phyloP scores from a whole-genome alignment of 1,140 invertebrate genomes.

The Heliconius melpomene region DNA sequence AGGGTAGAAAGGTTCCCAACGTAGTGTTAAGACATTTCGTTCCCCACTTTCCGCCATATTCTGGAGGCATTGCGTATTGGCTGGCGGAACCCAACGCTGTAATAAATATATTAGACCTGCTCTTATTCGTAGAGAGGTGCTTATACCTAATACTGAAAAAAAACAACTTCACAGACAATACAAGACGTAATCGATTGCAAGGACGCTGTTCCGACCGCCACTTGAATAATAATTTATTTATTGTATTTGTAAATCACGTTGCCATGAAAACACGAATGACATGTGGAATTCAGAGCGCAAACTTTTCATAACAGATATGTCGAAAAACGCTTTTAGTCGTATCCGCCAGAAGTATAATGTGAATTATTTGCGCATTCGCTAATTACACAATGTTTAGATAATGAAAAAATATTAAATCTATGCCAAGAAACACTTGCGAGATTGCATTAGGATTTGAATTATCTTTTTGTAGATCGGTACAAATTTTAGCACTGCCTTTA shows the following conservation, averaged over 20 bases:
- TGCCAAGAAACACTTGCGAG: background rate
- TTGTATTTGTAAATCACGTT: background rate
- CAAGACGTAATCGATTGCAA: constrained; percentile 24
- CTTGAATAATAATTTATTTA: constrained; percentile 12
- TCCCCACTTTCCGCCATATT: too few species aligned
- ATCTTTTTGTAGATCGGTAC: too few species aligned
- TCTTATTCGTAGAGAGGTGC: background rate
- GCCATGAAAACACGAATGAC: constrained; percentile 4
- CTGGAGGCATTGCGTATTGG: too few species aligned
- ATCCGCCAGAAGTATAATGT: background rate
- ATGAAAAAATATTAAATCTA: background rate
- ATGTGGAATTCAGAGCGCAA: constrained; percentile 2
- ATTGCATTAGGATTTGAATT: background rate
- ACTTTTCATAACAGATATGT: constrained; percentile 3
- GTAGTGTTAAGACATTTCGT: too few species aligned
- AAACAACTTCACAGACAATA: constrained; percentile 2
- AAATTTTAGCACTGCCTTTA: too few species aligned
- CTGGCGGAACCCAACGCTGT: too few species aligned
- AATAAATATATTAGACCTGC: background rate
- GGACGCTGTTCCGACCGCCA: constrained; percentile 18
- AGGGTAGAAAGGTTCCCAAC: too few species aligned
- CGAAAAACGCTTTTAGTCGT: constrained; percentile 4
- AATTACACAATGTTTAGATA: constrained; percentile 1
- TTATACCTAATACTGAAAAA: background rate
- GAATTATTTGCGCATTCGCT: background rate